phyloP scores from a whole-genome alignment of 2,113 vertebrate genomes.

The Coturnix japonica region DNA sequence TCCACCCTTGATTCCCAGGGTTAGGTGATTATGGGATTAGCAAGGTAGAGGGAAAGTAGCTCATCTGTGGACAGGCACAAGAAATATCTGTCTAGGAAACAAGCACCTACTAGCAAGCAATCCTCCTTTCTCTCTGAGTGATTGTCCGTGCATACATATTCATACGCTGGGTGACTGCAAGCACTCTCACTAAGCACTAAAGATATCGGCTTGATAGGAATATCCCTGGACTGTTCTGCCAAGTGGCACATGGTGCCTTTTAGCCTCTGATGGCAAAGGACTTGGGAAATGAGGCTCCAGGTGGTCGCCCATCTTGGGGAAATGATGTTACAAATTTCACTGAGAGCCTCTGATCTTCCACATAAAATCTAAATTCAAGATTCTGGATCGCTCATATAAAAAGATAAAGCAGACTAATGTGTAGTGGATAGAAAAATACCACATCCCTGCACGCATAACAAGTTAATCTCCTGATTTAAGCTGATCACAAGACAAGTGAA shows the following conservation, averaged over 20 bases:
- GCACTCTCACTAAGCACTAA: not conserved
- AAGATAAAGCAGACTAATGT: constrained; percentile 30
- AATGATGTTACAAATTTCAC: not conserved
- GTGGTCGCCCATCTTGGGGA: not conserved
- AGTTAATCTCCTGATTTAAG: constrained; percentile 45
- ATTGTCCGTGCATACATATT: constrained; percentile 2
- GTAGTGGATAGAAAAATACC: not conserved
- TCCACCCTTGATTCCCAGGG: not conserved
- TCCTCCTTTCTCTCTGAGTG: not conserved
- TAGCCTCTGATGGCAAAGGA: not conserved
- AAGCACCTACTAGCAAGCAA: constrained; percentile 40
- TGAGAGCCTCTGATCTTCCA: not conserved
- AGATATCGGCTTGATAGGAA: not conserved
- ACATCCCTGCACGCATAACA: not conserved
- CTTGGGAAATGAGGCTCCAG: not conserved
- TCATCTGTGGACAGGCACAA: constrained; percentile 3
- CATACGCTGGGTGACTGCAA: not conserved
- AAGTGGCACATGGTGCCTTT: not conserved
- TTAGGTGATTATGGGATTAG: constrained; percentile 38
- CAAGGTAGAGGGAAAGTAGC: constrained; percentile 41
- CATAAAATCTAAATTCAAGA: not conserved
- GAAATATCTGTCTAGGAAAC: constrained; percentile 59
- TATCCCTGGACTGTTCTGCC: not conserved
- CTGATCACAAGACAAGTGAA: constrained; percentile 30
- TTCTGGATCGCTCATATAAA: constrained; percentile 14